Evolutionary conservation across 2,888 invertebrate genomes (phyloP).

Genomic region (Tillus elongatus): DNA sequence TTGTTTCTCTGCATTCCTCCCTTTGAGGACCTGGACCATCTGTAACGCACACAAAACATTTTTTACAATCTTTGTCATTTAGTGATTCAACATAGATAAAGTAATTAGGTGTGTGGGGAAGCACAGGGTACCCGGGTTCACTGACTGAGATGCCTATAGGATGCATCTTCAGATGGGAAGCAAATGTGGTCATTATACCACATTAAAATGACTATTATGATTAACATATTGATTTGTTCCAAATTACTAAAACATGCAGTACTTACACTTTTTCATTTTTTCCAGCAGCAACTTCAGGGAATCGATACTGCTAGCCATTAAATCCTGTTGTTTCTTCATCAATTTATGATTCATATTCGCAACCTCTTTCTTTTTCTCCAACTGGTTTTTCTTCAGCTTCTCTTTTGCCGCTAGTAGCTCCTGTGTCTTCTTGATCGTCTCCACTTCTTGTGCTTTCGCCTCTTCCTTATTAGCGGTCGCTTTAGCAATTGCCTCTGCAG

Average conservation of each 20-base stretch:
- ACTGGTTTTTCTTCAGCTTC: constrained; percentile 62
- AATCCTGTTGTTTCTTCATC: constrained; percentile 73
- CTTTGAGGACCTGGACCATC: constrained; percentile 64
- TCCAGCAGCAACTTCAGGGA: constrained; percentile 79
- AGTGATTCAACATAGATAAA: too few relatives aligned
- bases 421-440: constrained; percentile 48
- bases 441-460: constrained; percentile 35
- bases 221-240: too few relatives aligned
- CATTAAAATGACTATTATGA: too few relatives aligned
- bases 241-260: too few relatives aligned
- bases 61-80: constrained; percentile 7
- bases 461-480: constrained; percentile 24
- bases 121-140: too few relatives aligned
- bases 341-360: constrained; percentile 70
- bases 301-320: constrained; percentile 81
- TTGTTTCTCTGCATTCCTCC: constrained; percentile 64
- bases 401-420: constrained; percentile 54
- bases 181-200: too few relatives aligned
- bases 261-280: constrained; percentile 64
- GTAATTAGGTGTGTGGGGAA: too few relatives aligned
- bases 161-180: too few relatives aligned
- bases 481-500: constrained; percentile 4
- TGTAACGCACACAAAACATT: constrained; percentile 31
- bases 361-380: constrained; percentile 65
- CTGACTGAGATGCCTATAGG: too few relatives aligned